Base-by-base conservation (phyloP, 2,113 vertebrate species). In the Lathamus discolor region DNA sequence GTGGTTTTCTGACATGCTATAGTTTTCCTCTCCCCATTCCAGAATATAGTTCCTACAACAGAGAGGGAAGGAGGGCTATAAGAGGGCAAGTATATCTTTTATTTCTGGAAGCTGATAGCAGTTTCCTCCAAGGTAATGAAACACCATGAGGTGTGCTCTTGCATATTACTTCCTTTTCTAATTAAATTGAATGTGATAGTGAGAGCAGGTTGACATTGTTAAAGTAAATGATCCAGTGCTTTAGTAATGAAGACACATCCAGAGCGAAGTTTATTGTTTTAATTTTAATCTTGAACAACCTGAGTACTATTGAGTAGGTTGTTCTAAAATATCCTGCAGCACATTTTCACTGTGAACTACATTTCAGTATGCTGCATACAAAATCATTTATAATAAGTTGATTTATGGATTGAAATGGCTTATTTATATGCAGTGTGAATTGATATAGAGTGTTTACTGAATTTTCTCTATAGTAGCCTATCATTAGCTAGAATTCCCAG, bases 151-250 rank as follows among this genome's bases (percentile, higher is more conserved):
- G 93, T 95, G 93, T 96, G 92, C 73, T 97, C 94, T 95, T 97
- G 94, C 87, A 94, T 96, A 95, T 96, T 97, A 70, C 88, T 97
- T 96, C 96, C 90, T 96, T 92, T 95, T 68, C 95, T 98, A 97
- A 97, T 98, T 98, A 98, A 98, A 94, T 69, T 44, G 79, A 97
- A 97, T 89, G 86, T 85, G 86, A 93, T 94, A 97, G 59, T 67
- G 92, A 97, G 95, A 97, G 72, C 70, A 97, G 95, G 96, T 96
- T 97, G 97, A 96, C 95, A 95, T 86, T 97, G 97, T 97, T 97
- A 98, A 97, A 97, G 97, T 97, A 98, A 98, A 98, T 97, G 97
- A 96, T 96, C 96, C 97, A 96, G 75, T 93, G 89, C 95, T 96
- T 96, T 96, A 93, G 95, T 97, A 98, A 97, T 97, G 96, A 98